Evolutionary conservation across 2,113 vertebrate species (phyloP).

Genomic region (Damaliscus lunatus): DNA sequence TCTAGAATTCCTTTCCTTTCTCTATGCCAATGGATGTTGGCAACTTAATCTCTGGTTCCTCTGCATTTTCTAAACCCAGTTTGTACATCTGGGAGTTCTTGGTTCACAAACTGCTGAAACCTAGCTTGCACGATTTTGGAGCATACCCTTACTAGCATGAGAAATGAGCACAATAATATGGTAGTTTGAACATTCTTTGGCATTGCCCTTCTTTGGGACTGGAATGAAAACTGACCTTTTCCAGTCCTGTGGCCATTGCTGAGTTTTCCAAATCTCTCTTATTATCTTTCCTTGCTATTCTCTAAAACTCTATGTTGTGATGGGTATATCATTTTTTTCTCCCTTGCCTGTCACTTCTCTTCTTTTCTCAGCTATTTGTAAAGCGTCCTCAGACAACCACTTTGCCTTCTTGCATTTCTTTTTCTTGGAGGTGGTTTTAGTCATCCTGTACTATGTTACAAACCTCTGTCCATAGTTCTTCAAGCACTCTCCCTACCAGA

Average conservation of each 20-base stretch:
- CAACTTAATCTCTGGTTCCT: not conserved
- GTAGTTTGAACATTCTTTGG: not conserved
- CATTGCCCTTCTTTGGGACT: not conserved
- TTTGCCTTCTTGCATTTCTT: not conserved
- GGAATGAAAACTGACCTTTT: not conserved
- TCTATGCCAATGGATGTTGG: not conserved
- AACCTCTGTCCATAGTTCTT: not conserved
- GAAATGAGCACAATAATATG: accelerated
- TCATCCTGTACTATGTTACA: not conserved
- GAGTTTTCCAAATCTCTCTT: not conserved
- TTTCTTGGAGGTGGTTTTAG: not conserved
- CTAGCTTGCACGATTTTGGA: not conserved
- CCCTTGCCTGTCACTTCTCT: not conserved
- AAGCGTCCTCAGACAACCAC: not conserved
- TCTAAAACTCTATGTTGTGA: not conserved
- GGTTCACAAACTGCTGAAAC: not conserved
- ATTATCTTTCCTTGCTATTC: not conserved
- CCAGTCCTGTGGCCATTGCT: not conserved
- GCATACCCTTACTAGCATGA: not conserved
- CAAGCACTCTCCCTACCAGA: not conserved
- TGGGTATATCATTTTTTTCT: not conserved
- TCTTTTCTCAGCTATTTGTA: not conserved
- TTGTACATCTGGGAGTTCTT: not conserved
- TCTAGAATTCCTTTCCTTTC: not conserved
- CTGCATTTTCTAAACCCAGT: not conserved